These are phyloP conservation scores for Arrhopalites spinosus DNA, from an alignment of 2,888 invertebrate species.

Conservation along the genomic window DNA sequence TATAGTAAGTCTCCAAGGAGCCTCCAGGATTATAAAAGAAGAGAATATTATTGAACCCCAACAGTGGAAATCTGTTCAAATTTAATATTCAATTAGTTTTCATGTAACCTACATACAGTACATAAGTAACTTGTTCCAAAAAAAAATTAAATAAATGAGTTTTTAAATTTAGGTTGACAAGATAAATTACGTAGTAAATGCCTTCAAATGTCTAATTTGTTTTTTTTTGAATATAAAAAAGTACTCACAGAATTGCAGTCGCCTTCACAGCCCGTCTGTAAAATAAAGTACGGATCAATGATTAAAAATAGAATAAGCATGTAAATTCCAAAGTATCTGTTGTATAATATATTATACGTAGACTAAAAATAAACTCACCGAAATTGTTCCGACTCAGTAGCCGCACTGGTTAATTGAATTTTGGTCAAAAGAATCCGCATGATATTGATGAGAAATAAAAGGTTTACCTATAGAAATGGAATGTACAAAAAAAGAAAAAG, in stretches of 20 bases:
- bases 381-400: conserved; percentile 56
- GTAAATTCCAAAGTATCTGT: neutral
- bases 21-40: conserved; percentile 59
- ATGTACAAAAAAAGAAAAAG: neutral
- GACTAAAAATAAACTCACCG: conserved; percentile 50
- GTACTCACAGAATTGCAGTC: conserved; percentile 63
- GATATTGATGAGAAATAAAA: conserved; percentile 58
- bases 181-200: too few relatives aligned
- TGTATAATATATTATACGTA: neutral
- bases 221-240: too few relatives aligned
- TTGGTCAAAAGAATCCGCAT: conserved; percentile 58
- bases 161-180: too few relatives aligned
- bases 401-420: conserved; percentile 55
- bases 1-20: conserved; percentile 46
- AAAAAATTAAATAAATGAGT: too few relatives aligned
- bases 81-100: too few relatives aligned
- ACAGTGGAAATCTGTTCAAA: conserved; percentile 65
- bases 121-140: too few relatives aligned
- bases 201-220: too few relatives aligned
- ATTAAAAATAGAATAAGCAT: neutral
- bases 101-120: too few relatives aligned
- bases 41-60: conserved; percentile 64
- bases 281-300: neutral
- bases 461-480: conserved; percentile 53
- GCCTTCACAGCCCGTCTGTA: conserved; percentile 61